Percentiles rank a stretch among this genome's conserved stretches.
Conservation (phyloP, 2,113 vertebrate species). For the Carollia perspicillata region DNA sequence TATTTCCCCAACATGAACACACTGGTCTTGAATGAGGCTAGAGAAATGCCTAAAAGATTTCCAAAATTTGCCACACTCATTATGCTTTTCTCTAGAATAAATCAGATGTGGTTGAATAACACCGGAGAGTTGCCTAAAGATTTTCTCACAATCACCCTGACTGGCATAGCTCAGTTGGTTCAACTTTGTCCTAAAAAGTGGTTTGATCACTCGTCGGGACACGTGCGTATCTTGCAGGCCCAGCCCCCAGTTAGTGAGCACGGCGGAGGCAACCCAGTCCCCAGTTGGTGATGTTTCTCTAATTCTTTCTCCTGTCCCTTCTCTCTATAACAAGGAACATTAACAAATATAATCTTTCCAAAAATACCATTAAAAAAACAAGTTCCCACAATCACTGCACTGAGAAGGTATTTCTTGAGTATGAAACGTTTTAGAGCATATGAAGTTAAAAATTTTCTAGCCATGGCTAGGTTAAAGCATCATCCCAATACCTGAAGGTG, state of each 20-base stretch:
- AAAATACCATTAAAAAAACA: too few relatives aligned
- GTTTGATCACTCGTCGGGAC: too few relatives aligned
- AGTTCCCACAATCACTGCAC: not conserved
- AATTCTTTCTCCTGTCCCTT: too few relatives aligned
- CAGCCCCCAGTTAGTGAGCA: too few relatives aligned
- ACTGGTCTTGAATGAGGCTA: not conserved
- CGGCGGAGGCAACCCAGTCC: too few relatives aligned
- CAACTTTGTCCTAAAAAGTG: too few relatives aligned
- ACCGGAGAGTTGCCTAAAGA: not conserved
- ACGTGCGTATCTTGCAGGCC: too few relatives aligned
- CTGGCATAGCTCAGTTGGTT: too few relatives aligned
- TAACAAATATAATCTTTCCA: too few relatives aligned
- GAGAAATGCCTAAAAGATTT: not conserved
- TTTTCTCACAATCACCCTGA: not conserved
- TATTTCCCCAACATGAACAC: not conserved
- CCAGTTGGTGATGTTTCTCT: too few relatives aligned
- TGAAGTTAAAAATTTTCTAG: not conserved
- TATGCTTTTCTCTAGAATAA: slow-evolving; percentile 14
- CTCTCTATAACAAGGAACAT: too few relatives aligned
- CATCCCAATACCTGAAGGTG: not conserved
- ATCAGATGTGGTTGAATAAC: not conserved
- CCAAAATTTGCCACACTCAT: not conserved
- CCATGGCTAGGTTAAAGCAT: not conserved
- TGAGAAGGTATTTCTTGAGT: not conserved
- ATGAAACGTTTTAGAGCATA: not conserved